Evolutionary conservation across 2,113 vertebrate genomes (phyloP).

Genomic region (Candoia aspera): DNA sequence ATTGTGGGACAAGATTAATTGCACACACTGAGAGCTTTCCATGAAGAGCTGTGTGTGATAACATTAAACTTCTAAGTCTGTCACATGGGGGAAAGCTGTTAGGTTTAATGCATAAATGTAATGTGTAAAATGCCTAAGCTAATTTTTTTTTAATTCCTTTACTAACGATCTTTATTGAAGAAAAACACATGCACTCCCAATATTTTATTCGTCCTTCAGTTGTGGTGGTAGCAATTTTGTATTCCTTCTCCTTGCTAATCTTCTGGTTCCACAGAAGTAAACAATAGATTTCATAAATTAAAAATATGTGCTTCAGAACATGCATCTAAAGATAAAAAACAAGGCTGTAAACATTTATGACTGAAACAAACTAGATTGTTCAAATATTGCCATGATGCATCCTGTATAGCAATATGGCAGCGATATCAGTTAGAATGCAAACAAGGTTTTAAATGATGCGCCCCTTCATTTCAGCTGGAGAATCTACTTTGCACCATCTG

Average conservation of each 20-base stretch:
- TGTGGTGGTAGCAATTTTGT: slow-evolving; percentile 76
- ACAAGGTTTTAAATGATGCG: slow-evolving; percentile 99
- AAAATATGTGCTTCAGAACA: slow-evolving; percentile 81
- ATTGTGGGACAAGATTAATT: slow-evolving; percentile 83
- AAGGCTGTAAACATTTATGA: slow-evolving; percentile 94
- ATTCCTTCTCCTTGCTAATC: slow-evolving; percentile 77
- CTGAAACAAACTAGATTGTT: slow-evolving; percentile 86
- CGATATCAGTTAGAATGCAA: slow-evolving; percentile 99
- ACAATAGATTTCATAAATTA: slow-evolving; percentile 85
- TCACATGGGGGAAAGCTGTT: slow-evolving; percentile 71
- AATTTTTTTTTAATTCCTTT: slow-evolving; percentile 78
- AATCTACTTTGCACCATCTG: slow-evolving; percentile 93
- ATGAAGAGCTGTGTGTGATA: slow-evolving; percentile 75
- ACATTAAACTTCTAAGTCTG: slow-evolving; percentile 76
- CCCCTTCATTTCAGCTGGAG: slow-evolving; percentile 93
- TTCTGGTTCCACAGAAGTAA: slow-evolving; percentile 81
- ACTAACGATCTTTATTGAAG: slow-evolving; percentile 75
- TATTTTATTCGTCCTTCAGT: slow-evolving; percentile 76
- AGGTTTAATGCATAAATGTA: slow-evolving; percentile 78
- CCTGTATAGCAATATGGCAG: slow-evolving; percentile 98
- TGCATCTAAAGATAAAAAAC: slow-evolving; percentile 81
- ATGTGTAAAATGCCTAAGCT: slow-evolving; percentile 74
- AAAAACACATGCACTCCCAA: neutral
- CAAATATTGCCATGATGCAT: slow-evolving; percentile 93
- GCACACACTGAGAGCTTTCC: slow-evolving; percentile 75